Conservation (phyloP, 2,888 invertebrate species). For the Acronicta alni region DNA sequence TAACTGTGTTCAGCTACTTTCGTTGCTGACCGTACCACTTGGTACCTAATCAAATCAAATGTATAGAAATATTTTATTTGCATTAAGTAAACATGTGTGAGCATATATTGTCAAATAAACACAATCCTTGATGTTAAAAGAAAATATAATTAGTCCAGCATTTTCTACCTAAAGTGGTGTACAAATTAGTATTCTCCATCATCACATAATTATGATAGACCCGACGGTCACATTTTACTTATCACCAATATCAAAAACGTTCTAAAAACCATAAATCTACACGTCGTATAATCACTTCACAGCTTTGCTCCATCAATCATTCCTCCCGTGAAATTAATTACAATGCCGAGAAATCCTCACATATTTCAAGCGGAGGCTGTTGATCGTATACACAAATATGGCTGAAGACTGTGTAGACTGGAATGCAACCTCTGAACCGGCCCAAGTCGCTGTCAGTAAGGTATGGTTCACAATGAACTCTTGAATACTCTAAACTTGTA, state of each 20-base stretch:
- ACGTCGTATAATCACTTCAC: constrained; percentile 1
- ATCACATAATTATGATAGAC: no score
- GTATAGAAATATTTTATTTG: no score
- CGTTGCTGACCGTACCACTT: no score
- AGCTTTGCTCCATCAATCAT: constrained; percentile 11
- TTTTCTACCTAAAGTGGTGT: no score
- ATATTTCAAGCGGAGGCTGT: constrained; percentile 20
- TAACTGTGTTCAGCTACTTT: no score
- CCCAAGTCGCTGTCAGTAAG: constrained; percentile 1
- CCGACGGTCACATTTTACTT: background rate
- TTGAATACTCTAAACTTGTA: background rate
- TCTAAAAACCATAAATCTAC: background rate
- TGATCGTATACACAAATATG: constrained; percentile 18
- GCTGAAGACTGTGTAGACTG: constrained; percentile 6
- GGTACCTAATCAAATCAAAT: no score
- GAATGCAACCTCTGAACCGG: constrained; percentile 16
- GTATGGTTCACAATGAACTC: constrained; percentile 1
- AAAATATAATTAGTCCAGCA: no score
- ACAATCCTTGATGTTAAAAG: no score
- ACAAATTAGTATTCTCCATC: no score
- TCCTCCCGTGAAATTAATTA: constrained; percentile 27
- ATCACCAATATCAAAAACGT: background rate
- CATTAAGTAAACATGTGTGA: no score
- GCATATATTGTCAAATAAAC: no score
- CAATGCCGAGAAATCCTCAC: constrained; percentile 5